A percentile compares a stretch with the other conserved stretches of the same genome.
phyloP scores from a whole-genome alignment of 2,113 vertebrate genomes.

The Potamarius usumacintae region DNA sequence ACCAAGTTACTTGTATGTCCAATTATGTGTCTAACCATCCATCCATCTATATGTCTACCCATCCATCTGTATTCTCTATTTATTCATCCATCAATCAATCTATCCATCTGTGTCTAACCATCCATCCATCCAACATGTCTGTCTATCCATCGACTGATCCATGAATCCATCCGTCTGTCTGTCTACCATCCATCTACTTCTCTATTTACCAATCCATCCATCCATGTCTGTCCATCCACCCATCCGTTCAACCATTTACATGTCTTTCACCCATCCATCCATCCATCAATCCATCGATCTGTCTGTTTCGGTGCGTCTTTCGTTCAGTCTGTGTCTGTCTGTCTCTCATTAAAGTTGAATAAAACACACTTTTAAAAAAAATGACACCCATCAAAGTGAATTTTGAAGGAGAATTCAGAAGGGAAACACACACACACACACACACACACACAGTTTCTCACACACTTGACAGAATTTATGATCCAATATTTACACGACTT shows the following conservation, averaged over 20 bases:
- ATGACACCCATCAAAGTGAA: neutral
- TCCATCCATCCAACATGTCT: neutral
- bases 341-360: neutral
- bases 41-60: neutral
- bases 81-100: neutral
- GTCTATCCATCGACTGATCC: neutral
- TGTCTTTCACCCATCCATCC: neutral
- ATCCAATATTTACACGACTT: slow-evolving; percentile 48
- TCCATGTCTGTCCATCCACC: neutral
- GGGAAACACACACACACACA: neutral
- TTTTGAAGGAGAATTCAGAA: neutral
- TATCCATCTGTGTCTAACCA: neutral
- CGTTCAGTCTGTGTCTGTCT: neutral
- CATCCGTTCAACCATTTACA: neutral
- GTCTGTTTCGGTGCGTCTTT: neutral
- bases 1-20: neutral
- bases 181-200: neutral
- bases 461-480: slow-evolving; percentile 37
- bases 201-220: neutral
- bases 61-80: no score
- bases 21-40: neutral
- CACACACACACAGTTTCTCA: slow-evolving; percentile 31
- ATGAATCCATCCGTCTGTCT: no score
- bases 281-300: neutral
- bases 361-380: neutral